These are phyloP conservation scores for Sinotaia quadrata DNA, from an alignment of 2,888 invertebrate genomes.

Conservation along the genomic window DNA sequence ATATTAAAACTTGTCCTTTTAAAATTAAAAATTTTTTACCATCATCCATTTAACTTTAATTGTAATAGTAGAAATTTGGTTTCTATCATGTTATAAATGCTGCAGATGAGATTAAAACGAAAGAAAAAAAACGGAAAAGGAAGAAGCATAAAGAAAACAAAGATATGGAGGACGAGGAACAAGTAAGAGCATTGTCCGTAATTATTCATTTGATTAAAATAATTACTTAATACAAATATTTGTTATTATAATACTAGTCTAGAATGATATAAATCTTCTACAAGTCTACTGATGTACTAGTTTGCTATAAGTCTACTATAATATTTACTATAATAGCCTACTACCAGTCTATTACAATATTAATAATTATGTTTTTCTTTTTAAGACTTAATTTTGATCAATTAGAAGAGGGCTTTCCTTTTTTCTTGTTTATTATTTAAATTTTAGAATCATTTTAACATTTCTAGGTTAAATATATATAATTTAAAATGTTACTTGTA, in stretches of 20 bases:
- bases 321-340: too few species aligned
- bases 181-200: constrained; percentile 42
- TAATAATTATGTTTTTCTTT: neutral
- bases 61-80: too few species aligned
- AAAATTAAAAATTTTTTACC: too few species aligned
- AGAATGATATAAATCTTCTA: too few species aligned
- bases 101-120: constrained; percentile 59
- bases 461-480: neutral
- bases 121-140: constrained; percentile 56
- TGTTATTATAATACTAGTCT: too few species aligned
- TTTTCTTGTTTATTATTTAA: neutral
- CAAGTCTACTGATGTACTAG: too few species aligned
- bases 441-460: neutral
- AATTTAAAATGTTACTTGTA: neutral
- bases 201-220: constrained; percentile 1
- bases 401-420: neutral
- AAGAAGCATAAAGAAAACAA: constrained; percentile 43
- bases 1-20: too few species aligned
- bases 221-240: too few species aligned
- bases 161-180: constrained; percentile 47
- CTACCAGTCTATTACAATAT: too few species aligned
- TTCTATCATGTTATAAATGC: too few species aligned
- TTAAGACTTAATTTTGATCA: neutral
- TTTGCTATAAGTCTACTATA: too few species aligned
- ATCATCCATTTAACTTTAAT: too few species aligned